These are phyloP conservation scores for Atta texana DNA, from an alignment of 1,140 invertebrate genomes.

Conservation along the genomic window DNA sequence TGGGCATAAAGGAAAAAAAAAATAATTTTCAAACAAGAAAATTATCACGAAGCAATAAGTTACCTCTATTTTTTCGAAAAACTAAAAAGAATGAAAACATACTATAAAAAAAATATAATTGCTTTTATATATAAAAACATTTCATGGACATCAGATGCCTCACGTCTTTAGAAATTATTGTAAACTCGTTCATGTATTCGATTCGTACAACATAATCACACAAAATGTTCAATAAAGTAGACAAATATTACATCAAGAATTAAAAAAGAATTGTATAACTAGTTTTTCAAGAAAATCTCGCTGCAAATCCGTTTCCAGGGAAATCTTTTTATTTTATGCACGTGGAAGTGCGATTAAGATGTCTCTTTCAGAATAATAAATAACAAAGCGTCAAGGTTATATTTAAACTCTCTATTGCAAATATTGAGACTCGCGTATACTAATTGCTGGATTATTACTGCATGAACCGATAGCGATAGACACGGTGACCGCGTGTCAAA, in stretches of 20 bases:
- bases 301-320: background rate
- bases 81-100: background rate
- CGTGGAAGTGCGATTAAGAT: background rate
- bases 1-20: background rate
- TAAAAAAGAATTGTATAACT: conserved; percentile 9
- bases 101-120: background rate
- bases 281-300: background rate
- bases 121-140: background rate
- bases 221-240: background rate
- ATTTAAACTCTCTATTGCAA: background rate
- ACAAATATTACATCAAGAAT: background rate
- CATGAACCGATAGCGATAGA: background rate
- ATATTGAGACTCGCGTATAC: background rate
- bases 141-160: background rate
- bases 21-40: conserved; percentile 1
- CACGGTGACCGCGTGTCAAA: background rate
- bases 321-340: background rate
- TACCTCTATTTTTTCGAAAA: background rate
- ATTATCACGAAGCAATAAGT: background rate
- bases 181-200: background rate
- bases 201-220: background rate
- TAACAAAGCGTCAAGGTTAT: background rate
- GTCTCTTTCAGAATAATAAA: background rate
- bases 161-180: background rate
- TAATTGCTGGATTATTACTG: background rate